phyloP scores from a whole-genome alignment of 2,888 invertebrate species.

The Drosophila lacicola region DNA sequence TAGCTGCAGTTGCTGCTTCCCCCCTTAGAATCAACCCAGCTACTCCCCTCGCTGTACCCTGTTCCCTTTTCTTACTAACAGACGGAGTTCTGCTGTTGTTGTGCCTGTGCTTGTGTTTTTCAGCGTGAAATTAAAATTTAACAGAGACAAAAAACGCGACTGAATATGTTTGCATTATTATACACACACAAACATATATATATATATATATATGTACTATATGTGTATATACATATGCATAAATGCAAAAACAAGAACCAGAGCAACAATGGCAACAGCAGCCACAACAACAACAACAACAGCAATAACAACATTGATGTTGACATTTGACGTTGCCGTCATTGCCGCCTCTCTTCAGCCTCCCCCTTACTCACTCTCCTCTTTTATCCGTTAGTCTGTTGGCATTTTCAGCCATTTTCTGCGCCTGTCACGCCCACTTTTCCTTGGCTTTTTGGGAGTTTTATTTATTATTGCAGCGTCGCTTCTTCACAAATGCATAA shows the following conservation, averaged over 20 bases:
- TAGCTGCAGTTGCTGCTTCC: slow-evolving; percentile 32
- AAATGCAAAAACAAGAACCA: slow-evolving; percentile 62
- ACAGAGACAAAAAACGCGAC: slow-evolving; percentile 66
- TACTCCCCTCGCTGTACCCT: not conserved
- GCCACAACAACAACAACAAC: slow-evolving; percentile 36
- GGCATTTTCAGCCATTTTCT: slow-evolving; percentile 51
- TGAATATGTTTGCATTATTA: slow-evolving; percentile 48
- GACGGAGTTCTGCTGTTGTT: slow-evolving; percentile 25
- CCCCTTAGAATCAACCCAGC: no score
- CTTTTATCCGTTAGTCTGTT: slow-evolving; percentile 47
- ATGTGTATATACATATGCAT: slow-evolving; percentile 48
- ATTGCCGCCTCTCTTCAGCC: slow-evolving; percentile 27
- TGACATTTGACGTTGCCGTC: slow-evolving; percentile 79
- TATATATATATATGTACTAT: slow-evolving; percentile 18
- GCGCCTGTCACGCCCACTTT: not conserved
- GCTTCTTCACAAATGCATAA: slow-evolving; percentile 54
- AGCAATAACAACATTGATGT: slow-evolving; percentile 64
- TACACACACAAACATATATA: slow-evolving; percentile 20
- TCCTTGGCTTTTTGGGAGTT: slow-evolving; percentile 44
- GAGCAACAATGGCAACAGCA: slow-evolving; percentile 31
- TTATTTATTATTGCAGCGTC: slow-evolving; percentile 73
- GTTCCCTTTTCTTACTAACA: slow-evolving; percentile 42
- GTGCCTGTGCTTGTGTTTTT: slow-evolving; percentile 56
- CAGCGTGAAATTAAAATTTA: slow-evolving; percentile 83
- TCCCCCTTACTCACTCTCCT: slow-evolving; percentile 21